Conservation (phyloP, 2,797 vertebrate genomes). For the Rachycentron canadum region DNA sequence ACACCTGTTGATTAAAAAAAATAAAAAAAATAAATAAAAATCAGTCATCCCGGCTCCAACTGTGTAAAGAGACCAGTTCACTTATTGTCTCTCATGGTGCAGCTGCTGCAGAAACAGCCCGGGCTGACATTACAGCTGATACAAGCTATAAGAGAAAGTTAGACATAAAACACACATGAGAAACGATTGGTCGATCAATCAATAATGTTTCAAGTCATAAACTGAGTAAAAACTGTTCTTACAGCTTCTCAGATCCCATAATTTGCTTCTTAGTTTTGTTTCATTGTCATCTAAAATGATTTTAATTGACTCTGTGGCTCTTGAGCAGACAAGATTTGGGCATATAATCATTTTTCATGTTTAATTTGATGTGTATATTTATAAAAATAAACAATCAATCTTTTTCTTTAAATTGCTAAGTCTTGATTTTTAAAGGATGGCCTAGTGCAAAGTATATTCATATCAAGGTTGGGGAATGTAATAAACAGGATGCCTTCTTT, state of each 20-base stretch:
- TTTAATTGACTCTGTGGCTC: neutral
- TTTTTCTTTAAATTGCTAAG: too few species aligned
- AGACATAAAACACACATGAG: neutral
- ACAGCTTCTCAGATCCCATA: neutral
- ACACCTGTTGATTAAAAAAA: conserved; percentile 69
- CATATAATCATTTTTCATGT: neutral
- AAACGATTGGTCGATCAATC: neutral
- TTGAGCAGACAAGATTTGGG: neutral
- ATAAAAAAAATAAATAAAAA: conserved; percentile 11
- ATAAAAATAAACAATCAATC: neutral
- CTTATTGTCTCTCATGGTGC: neutral
- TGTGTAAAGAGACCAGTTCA: too few species aligned
- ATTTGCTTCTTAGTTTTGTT: neutral
- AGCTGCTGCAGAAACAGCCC: conserved; percentile 4
- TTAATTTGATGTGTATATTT: neutral
- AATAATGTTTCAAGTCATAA: neutral
- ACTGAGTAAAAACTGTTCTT: neutral
- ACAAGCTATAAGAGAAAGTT: neutral
- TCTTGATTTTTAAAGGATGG: too few species aligned
- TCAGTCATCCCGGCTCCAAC: neutral
- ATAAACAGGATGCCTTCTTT: neutral
- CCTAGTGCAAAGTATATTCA: too few species aligned
- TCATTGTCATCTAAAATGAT: neutral
- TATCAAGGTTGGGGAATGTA: neutral
- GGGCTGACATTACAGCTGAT: neutral